Conservation (phyloP, 64 coral and sea anemone genomes). For the Acropora tenuis region DNA sequence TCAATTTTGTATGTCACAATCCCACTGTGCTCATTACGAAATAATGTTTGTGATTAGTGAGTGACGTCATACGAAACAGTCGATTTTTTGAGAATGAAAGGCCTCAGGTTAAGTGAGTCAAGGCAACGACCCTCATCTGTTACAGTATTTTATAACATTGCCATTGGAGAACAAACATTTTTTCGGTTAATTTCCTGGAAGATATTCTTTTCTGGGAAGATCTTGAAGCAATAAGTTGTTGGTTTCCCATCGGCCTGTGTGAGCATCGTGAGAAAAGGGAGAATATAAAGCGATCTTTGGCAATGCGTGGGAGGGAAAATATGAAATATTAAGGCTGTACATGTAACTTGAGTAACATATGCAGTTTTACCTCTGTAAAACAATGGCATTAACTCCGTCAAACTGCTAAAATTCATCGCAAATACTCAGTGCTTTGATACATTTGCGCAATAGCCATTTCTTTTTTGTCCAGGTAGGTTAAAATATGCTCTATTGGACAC, state of each 20-base stretch:
- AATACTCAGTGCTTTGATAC: background rate
- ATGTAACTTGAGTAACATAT: background rate
- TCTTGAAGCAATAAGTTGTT: too few relatives aligned
- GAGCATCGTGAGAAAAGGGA: background rate
- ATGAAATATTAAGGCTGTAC: conserved; percentile 43
- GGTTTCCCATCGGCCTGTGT: background rate
- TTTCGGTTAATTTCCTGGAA: background rate
- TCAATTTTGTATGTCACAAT: too few relatives aligned
- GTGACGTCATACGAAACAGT: conserved; percentile 24
- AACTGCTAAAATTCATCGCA: background rate
- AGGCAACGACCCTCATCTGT: background rate
- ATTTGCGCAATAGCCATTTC: background rate
- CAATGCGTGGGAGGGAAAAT: conserved; percentile 7
- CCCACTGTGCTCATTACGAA: too few relatives aligned
- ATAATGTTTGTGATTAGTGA: background rate
- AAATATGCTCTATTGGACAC: background rate
- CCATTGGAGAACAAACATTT: background rate
- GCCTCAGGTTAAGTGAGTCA: background rate
- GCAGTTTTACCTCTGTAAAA: conserved; percentile 1
- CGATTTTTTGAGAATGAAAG: background rate
- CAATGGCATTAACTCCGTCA: conserved; percentile 11
- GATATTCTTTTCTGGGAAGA: background rate
- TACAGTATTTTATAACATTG: background rate
- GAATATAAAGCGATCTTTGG: conserved; percentile 29
- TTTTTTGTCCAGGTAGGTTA: background rate